These are phyloP conservation scores for Athalia rosae DNA, from an alignment of 2,888 invertebrate species.

Conservation along the genomic window DNA sequence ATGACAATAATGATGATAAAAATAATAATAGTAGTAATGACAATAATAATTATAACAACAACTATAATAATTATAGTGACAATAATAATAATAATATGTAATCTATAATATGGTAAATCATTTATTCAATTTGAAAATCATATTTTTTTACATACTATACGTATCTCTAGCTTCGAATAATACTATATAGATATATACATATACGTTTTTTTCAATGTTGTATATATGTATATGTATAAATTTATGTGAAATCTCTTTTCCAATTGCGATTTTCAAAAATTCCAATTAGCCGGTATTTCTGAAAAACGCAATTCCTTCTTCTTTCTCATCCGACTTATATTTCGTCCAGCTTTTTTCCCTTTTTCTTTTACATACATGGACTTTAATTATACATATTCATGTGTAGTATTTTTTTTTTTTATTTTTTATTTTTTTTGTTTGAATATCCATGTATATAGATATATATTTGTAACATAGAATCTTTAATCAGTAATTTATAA, in stretches of 20 bases:
- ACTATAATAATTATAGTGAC: too few species aligned
- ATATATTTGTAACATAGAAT: constrained; percentile 40
- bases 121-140: constrained; percentile 61
- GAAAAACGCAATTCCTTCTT: constrained; percentile 54
- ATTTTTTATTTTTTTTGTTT: constrained; percentile 6
- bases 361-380: constrained; percentile 1
- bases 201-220: neutral
- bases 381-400: constrained; percentile 25
- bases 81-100: neutral
- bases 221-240: constrained; percentile 42
- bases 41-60: too few species aligned
- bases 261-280: constrained; percentile 56
- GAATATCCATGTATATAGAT: neutral
- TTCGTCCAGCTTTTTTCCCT: neutral
- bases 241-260: constrained; percentile 38
- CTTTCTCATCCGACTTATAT: neutral
- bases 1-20: too few species aligned
- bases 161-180: constrained; percentile 69
- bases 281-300: constrained; percentile 54
- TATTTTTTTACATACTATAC: constrained; percentile 70
- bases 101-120: constrained; percentile 30
- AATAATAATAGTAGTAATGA: too few species aligned
- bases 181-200: constrained; percentile 63
- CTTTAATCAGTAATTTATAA: constrained; percentile 54
- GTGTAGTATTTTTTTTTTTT: neutral